Percentiles rank a stretch among this genome's conserved stretches.
phyloP scores from a whole-genome alignment of 23 tunicate genomes.

The Diplosoma virens region DNA sequence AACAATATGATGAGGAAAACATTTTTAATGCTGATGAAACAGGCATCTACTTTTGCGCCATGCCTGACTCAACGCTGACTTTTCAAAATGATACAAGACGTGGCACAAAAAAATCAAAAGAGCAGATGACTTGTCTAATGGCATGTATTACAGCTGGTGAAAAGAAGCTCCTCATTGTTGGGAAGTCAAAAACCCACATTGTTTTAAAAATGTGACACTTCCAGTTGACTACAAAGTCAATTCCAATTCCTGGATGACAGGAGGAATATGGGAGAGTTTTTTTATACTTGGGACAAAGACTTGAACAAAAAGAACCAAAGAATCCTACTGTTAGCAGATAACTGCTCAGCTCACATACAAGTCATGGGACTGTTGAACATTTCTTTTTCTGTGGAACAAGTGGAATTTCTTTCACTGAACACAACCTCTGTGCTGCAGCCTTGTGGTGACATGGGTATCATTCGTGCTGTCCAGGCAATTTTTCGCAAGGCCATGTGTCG shows the following conservation, averaged over 20 bases:
- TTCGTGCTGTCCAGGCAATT: background rate
- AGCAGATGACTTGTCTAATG: too few relatives aligned
- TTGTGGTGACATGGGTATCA: background rate
- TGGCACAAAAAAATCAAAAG: background rate
- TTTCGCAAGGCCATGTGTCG: background rate
- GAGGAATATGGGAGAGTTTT: too few relatives aligned
- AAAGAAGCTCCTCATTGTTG: too few relatives aligned
- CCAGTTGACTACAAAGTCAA: too few relatives aligned
- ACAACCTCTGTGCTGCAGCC: slow-evolving; percentile 1
- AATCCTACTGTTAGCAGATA: background rate
- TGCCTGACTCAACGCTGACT: background rate
- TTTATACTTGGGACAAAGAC: background rate
- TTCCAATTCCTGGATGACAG: too few relatives aligned
- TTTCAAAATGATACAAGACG: background rate
- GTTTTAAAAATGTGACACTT: too few relatives aligned
- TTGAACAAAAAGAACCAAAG: background rate
- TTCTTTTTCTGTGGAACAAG: too few relatives aligned
- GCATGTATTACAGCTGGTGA: too few relatives aligned
- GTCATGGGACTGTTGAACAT: background rate
- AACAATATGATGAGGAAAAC: background rate
- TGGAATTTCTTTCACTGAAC: background rate
- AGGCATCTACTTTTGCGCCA: background rate
- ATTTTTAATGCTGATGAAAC: background rate
- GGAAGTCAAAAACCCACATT: too few relatives aligned
- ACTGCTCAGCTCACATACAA: background rate